phyloP scores from a whole-genome alignment of 2,888 invertebrate species.

The Synanthedon tipuliformis region DNA sequence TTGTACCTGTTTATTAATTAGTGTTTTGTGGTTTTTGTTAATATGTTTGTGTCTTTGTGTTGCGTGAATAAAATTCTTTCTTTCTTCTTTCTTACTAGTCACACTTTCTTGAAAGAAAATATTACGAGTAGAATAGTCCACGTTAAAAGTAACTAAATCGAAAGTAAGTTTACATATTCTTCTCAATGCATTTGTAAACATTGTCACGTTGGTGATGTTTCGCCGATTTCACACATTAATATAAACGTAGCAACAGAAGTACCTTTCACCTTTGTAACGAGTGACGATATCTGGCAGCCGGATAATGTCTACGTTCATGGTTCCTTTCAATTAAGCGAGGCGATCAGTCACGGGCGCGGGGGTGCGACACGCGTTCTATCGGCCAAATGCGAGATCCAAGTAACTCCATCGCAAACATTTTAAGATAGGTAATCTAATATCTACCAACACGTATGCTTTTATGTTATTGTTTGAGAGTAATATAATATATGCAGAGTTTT shows the following conservation, averaged over 20 bases:
- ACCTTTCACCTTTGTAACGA: slow-evolving; percentile 18
- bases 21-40: too few relatives aligned
- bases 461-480: too few relatives aligned
- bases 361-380: background rate
- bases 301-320: slow-evolving; percentile 16
- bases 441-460: too few relatives aligned
- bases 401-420: background rate
- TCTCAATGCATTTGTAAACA: background rate
- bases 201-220: background rate
- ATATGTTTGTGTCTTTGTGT: too few relatives aligned
- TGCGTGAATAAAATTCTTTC: too few relatives aligned
- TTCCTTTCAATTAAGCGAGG: slow-evolving; percentile 19
- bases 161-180: background rate
- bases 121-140: too few relatives aligned
- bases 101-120: too few relatives aligned
- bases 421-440: background rate
- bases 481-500: too few relatives aligned
- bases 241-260: background rate
- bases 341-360: slow-evolving; percentile 20
- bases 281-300: slow-evolving; percentile 14
- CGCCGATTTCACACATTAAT: slow-evolving; percentile 12
- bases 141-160: too few relatives aligned
- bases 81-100: too few relatives aligned
- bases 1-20: too few relatives aligned
- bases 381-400: background rate